These are phyloP conservation scores for Gouania willdenowi DNA, from an alignment of 2,797 vertebrate genomes.

Conservation along the genomic window DNA sequence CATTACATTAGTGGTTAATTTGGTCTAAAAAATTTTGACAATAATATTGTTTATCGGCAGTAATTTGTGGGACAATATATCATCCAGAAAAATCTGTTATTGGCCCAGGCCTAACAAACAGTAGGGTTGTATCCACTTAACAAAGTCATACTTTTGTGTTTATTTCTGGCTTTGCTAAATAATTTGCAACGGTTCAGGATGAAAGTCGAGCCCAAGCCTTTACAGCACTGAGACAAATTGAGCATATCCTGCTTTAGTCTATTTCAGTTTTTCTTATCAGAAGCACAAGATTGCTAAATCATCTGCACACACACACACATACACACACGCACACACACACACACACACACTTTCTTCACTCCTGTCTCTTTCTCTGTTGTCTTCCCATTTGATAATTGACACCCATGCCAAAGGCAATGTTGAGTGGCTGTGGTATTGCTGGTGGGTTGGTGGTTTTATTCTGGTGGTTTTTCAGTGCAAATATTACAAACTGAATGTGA, in stretches of 20 bases:
- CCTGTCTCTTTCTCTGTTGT: not conserved
- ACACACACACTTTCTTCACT: too few relatives aligned
- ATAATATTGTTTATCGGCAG: too few relatives aligned
- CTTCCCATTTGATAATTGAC: constrained; percentile 13
- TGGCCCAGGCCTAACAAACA: too few relatives aligned
- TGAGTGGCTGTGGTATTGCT: constrained; percentile 46
- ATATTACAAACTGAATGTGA: constrained; percentile 71
- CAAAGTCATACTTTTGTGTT: not conserved
- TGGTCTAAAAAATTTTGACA: too few relatives aligned
- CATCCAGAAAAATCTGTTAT: too few relatives aligned
- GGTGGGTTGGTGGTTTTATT: constrained; percentile 41
- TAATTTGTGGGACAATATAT: too few relatives aligned
- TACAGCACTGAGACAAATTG: constrained; percentile 16
- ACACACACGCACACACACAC: too few relatives aligned
- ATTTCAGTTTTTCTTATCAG: constrained; percentile 25
- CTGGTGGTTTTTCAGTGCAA: constrained; percentile 50
- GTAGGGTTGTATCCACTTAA: not conserved
- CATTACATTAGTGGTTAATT: too few relatives aligned
- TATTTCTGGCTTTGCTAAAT: constrained; percentile 8
- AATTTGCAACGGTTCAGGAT: constrained; percentile 5
- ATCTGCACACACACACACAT: not conserved
- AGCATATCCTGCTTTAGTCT: not conserved
- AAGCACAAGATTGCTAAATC: constrained; percentile 3
- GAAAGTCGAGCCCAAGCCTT: constrained; percentile 29
- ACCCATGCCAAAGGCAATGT: constrained; percentile 29